Evolutionary conservation across 2,797 vertebrate species (phyloP).

Genomic region (Manis crassicaudata): DNA sequence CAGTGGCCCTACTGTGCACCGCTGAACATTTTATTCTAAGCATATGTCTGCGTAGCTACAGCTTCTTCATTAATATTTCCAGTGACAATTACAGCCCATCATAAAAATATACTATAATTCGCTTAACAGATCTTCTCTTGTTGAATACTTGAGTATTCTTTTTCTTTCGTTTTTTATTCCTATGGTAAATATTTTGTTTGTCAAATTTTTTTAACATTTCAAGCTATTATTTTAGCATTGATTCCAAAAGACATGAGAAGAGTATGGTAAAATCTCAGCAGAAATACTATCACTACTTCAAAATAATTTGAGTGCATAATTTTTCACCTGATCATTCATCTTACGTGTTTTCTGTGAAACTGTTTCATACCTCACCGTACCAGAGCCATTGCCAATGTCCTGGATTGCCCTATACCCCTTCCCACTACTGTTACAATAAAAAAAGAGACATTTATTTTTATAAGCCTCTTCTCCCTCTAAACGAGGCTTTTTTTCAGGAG

Average conservation of each 20-base stretch:
- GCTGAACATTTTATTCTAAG: not conserved
- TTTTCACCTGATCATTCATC: not conserved
- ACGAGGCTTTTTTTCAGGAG: not conserved
- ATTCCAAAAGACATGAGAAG: not conserved
- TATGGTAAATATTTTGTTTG: not conserved
- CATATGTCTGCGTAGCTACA: not conserved
- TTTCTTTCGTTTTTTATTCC: not conserved
- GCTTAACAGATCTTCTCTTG: not conserved
- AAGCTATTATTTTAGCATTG: not conserved
- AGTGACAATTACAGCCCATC: not conserved
- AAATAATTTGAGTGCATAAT: not conserved
- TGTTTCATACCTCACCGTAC: not conserved
- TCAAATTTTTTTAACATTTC: not conserved
- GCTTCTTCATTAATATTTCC: not conserved
- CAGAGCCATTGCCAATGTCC: not conserved
- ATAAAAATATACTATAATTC: not conserved
- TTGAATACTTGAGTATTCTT: not conserved
- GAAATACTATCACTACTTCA: not conserved
- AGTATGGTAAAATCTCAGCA: not conserved
- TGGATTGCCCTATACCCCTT: fast-evolving
- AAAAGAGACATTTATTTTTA: not conserved
- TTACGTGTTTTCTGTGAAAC: not conserved
- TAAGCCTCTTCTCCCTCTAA: not conserved
- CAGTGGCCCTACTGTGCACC: not conserved
- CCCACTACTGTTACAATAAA: not conserved